These are phyloP conservation scores for Lampris incognitus DNA, from an alignment of 2,113 vertebrate genomes.

Conservation along the genomic window DNA sequence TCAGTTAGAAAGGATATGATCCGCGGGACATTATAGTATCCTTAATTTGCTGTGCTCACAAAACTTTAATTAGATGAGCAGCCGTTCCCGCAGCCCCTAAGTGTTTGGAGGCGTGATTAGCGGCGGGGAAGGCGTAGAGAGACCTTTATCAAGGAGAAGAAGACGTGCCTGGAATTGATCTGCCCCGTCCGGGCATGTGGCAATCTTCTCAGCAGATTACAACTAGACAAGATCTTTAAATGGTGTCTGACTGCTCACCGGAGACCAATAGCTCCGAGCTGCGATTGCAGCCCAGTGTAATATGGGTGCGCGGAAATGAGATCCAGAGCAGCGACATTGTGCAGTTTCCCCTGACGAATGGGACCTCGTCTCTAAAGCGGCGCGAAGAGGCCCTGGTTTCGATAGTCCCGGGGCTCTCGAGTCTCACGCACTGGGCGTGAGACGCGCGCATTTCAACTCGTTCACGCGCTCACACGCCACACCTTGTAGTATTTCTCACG, in stretches of 20 bases:
- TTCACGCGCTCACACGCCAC: too few species aligned
- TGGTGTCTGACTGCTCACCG: slow-evolving; percentile 65
- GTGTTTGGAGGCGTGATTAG: slow-evolving; percentile 63
- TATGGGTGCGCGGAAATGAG: slow-evolving; percentile 64
- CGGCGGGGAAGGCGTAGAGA: slow-evolving; percentile 33
- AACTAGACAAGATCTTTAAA: slow-evolving; percentile 70
- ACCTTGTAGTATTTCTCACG: too few species aligned
- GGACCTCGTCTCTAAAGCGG: slow-evolving; percentile 37
- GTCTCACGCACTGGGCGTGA: too few species aligned
- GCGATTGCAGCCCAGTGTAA: slow-evolving; percentile 43
- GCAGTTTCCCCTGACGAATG: slow-evolving; percentile 58
- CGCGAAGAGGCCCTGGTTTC: slow-evolving; percentile 48
- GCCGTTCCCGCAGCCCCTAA: slow-evolving; percentile 44
- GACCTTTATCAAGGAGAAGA: slow-evolving; percentile 39
- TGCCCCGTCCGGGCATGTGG: slow-evolving; percentile 48
- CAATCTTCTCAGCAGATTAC: slow-evolving; percentile 70
- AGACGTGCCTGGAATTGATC: slow-evolving; percentile 63
- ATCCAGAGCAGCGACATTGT: slow-evolving; percentile 51
- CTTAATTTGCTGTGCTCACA: slow-evolving; percentile 62
- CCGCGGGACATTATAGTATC: slow-evolving; percentile 51
- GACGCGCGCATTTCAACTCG: too few species aligned
- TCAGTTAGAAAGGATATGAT: slow-evolving; percentile 46
- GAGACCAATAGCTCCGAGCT: slow-evolving; percentile 57
- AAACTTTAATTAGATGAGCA: slow-evolving; percentile 62
- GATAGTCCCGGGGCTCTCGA: slow-evolving; percentile 13